Conservation (phyloP, 35 echinoderm and acorn worm species). For the Patiria miniata region DNA sequence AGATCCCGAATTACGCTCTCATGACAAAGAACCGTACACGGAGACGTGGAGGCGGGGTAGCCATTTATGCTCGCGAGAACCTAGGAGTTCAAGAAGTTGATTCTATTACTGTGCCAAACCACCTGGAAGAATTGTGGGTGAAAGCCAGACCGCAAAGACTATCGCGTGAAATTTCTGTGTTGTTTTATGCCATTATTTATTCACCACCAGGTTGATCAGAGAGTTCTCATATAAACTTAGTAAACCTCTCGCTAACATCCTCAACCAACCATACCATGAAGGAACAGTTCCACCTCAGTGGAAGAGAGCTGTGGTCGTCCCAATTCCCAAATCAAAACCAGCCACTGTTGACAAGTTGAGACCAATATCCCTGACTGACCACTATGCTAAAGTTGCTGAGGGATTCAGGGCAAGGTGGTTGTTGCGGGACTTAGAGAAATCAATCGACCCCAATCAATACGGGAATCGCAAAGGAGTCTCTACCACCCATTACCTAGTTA, state of each 20-base stretch:
- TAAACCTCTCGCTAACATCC: conserved; percentile 50
- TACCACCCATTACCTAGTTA: too few species aligned
- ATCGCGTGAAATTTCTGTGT: conserved; percentile 11
- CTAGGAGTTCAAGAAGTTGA: background rate
- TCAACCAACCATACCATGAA: conserved; percentile 36
- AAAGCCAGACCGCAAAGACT: conserved; percentile 18
- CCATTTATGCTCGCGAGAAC: conserved; percentile 18
- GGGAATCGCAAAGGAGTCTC: too few species aligned
- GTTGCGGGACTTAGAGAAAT: conserved; percentile 47
- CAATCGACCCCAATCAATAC: too few species aligned
- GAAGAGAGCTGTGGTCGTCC: conserved; percentile 68
- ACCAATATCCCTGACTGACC: conserved; percentile 63
- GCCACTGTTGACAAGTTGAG: too few species aligned
- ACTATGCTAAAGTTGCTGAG: conserved; percentile 60
- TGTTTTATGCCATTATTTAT: background rate
- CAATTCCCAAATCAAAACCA: conserved; percentile 56
- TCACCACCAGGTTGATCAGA: background rate
- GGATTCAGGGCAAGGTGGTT: conserved; percentile 52
- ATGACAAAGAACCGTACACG: conserved; percentile 4
- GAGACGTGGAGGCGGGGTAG: conserved; percentile 44
- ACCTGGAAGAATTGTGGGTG: conserved; percentile 27
- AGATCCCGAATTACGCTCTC: conserved; percentile 10
- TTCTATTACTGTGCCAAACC: background rate
- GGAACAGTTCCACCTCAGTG: conserved; percentile 45
- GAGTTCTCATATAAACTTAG: conserved; percentile 70